Base-by-base conservation (phyloP, 2,888 invertebrate species). In the Xanthorhoe designata region DNA sequence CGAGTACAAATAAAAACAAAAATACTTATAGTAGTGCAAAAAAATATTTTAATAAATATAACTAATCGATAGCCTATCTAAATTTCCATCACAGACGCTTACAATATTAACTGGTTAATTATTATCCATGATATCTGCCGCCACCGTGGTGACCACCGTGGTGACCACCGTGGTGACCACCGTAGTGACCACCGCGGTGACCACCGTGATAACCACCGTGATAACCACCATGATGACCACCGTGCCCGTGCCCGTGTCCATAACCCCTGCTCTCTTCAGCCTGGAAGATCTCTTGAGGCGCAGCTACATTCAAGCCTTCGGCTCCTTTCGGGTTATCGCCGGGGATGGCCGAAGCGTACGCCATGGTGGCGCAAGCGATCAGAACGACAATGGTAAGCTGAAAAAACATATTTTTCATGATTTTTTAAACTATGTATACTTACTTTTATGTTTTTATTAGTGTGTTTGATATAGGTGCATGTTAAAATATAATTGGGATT, bases 341-440 rank as follows among this genome's bases (percentile, higher is more conserved):
- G 18, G 66, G 69, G 17, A 69, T 45, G n/a, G 64, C 58, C 9
- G 71, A 70, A 9, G 71, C 75, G 47, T 68, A 69, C 42, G 73
- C 78, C 51, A 75, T 56, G 15, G 74, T 69, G 45, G 77, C 74
- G 63, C 77, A 77, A n/a, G 74, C 52, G 57, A 78, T 29, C 18
- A 79, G 24, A 32, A 70, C 66, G 56, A 72, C 69, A 29, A 73
- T 63, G 51, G 73, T 72, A 18, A 77, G 69, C 80, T 80, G 72
- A 13, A 76, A 77, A 17, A 19, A 13, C 60, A 53, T 4, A 24
- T 24, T 24, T 24, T 24, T 24, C 24, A 24, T 24, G 1, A 24
- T 24, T 24, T 24, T 24, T 3, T 3, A 24, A 24, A 24, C n/a
- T n/a, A n/a, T n/a, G n/a, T n/a, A n/a, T n/a, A n/a, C n/a, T n/a